Evolutionary conservation across 2,113 vertebrate genomes (phyloP), one percentile per base, ranked within the genome.

Genomic region (Oryzias celebensis): DNA sequence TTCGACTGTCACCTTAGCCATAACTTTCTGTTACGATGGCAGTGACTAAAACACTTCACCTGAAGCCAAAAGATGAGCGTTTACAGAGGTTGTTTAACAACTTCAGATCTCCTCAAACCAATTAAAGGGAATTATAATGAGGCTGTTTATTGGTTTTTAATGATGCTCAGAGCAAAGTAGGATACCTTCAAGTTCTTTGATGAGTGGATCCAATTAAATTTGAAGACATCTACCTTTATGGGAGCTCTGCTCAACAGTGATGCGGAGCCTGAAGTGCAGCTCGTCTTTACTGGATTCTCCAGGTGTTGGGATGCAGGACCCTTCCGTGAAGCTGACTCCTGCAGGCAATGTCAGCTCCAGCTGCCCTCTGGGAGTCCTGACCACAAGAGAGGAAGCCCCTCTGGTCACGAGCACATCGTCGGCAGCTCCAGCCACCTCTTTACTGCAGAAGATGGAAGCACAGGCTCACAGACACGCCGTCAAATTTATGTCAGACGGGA

Each of bases 181-280:
- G 57, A 75, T 65, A 69, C 70, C 58, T 41, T 68, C 17, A n/a
- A 3, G 46, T 45, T 70, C 75, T 74, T 72, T 43, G 31, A 70
- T 69, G 78, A 36, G 62, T 65, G 65, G 54, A 41, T 52, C 36
- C 4, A 22, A 43, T 55, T 59, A 36, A 36, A 36, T 36, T 12
- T 36, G 36, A 36, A 24, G 52, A 36, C 46, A 13, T 54, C 60
- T 87, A 94, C 85, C 81, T 75, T 75, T 80, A 61, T 93, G 81
- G 49, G 82, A 13, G 59, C 52, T 7, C 45, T 66, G 26, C 15
- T 79, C 65, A 0, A 79, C 73, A 1, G 15, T 62, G 0, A 93
- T 80, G 20, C 90, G 91, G 70, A 97, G 20, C n/a, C 93, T 85
- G 85, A 96, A 84, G 65, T 96, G 94, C 49, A 95, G 85, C 12